These are phyloP conservation scores for Argyra leucocephala DNA, from an alignment of 2,888 invertebrate species.

Conservation along the genomic window DNA sequence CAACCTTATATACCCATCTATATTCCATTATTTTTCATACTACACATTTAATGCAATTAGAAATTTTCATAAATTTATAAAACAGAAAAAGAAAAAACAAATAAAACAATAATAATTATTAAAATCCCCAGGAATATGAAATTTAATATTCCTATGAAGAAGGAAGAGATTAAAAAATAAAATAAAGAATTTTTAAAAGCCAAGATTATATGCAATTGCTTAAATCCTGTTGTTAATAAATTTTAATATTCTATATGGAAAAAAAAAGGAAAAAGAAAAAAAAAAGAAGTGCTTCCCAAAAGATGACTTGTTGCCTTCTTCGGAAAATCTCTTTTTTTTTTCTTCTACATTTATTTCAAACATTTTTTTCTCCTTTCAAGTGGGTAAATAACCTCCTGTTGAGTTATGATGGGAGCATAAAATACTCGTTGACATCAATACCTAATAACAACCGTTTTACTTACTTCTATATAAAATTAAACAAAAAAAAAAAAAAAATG, in stretches of 20 bases:
- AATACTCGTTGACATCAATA: background rate
- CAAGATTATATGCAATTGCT: background rate
- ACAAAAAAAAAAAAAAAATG: background rate
- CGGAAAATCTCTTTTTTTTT: background rate
- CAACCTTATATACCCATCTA: background rate
- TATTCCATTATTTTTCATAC: background rate
- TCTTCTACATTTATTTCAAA: too few relatives aligned
- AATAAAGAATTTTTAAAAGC: too few relatives aligned
- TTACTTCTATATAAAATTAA: background rate
- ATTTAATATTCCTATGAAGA: background rate
- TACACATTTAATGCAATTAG: background rate
- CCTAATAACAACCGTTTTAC: background rate
- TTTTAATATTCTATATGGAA: too few relatives aligned
- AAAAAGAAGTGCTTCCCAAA: background rate
- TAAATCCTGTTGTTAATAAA: background rate
- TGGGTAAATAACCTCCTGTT: background rate
- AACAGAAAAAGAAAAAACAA: background rate
- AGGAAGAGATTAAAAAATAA: too few relatives aligned
- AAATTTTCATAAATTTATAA: background rate
- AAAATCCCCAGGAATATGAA: conserved; percentile 1
- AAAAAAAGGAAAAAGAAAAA: background rate
- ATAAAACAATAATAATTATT: background rate
- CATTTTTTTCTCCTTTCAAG: background rate
- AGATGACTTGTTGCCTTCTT: background rate
- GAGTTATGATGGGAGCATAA: background rate